phyloP scores from a whole-genome alignment of 2,888 invertebrate genomes.

The Dryobota labecula region DNA sequence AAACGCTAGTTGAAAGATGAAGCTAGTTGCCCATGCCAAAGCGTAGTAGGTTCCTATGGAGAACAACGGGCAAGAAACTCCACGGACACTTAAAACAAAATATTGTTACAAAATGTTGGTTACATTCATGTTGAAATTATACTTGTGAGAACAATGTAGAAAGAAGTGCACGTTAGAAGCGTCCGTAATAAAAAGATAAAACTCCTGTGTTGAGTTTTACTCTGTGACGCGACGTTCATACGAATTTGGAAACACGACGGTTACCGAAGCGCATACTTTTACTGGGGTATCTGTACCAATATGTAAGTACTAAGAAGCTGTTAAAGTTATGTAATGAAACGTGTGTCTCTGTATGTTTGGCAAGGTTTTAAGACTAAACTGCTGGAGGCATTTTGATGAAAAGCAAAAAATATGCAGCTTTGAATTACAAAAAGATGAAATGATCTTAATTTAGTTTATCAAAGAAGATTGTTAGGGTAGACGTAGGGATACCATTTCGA shows the following conservation, averaged over 20 bases:
- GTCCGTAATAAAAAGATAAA: no score
- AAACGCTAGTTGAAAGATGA: no score
- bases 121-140: no score
- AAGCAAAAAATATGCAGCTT: not conserved
- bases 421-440: not conserved
- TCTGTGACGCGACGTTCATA: not conserved
- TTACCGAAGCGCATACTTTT: not conserved
- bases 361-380: not conserved
- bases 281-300: not conserved
- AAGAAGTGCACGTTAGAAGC: no score
- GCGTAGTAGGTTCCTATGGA: no score
- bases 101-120: no score
- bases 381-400: not conserved
- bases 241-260: not conserved
- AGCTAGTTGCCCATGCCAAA: no score
- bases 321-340: conserved; percentile 1
- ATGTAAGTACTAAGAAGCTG: not conserved
- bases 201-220: not conserved
- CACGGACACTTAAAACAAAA: no score
- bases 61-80: no score
- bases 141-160: no score
- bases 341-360: conserved; percentile 11
- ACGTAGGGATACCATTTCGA: not conserved
- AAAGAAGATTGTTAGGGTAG: not conserved
- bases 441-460: not conserved